Evolutionary conservation across 2,888 invertebrate genomes (phyloP).

Genomic region (Danaus chrysippus): DNA sequence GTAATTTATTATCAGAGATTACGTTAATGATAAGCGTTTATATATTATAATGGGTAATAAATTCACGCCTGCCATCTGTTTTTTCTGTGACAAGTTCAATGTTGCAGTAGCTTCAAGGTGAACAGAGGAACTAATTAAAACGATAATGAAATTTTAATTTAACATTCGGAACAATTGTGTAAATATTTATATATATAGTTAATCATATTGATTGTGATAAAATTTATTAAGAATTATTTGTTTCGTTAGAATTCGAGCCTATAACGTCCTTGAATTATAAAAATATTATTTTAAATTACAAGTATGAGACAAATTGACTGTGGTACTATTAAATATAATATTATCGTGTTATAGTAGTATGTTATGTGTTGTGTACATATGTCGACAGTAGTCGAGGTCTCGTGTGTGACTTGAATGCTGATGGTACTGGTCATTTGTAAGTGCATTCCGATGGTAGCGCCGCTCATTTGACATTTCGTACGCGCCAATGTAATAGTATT

Average conservation of each 20-base stretch:
- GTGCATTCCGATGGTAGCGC: slow-evolving; percentile 52
- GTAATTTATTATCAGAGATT: neutral
- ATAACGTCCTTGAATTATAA: too few species aligned
- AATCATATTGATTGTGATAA: too few species aligned
- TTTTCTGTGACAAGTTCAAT: slow-evolving; percentile 24
- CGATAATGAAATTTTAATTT: slow-evolving; percentile 8
- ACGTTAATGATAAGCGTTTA: slow-evolving; percentile 1
- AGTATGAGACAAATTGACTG: too few species aligned
- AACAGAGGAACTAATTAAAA: slow-evolving; percentile 11
- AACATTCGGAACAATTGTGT: slow-evolving; percentile 11
- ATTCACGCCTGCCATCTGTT: slow-evolving; percentile 19
- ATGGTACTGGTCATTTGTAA: slow-evolving; percentile 57
- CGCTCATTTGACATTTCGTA: slow-evolving; percentile 26
- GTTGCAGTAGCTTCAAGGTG: slow-evolving; percentile 11
- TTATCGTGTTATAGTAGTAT: slow-evolving; percentile 50
- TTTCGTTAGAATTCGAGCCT: too few species aligned
- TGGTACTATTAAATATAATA: slow-evolving; percentile 36
- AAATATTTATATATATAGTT: too few species aligned
- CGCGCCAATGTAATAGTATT: slow-evolving; percentile 3
- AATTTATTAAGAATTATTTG: too few species aligned
- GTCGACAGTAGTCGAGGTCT: slow-evolving; percentile 51
- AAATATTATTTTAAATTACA: too few species aligned
- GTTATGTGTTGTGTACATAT: slow-evolving; percentile 59
- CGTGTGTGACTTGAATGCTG: slow-evolving; percentile 64
- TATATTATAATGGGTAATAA: slow-evolving; percentile 9